phyloP scores from a whole-genome alignment of 2,113 vertebrate genomes.

The Perognathus longimembris region DNA sequence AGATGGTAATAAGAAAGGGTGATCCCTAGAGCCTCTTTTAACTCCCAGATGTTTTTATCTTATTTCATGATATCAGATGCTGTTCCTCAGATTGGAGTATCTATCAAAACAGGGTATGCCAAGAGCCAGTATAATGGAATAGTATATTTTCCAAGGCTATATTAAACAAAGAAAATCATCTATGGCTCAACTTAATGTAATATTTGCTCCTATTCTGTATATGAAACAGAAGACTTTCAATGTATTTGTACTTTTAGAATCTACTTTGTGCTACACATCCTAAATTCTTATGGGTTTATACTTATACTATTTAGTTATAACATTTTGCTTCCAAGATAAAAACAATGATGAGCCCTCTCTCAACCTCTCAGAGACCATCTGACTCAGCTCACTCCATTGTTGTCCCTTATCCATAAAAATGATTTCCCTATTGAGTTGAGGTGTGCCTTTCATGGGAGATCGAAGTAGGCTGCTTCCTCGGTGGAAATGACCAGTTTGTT shows the following conservation, averaged over 20 bases:
- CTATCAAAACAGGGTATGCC: neutral
- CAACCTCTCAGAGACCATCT: neutral
- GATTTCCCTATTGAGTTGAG: neutral
- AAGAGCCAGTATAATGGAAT: neutral
- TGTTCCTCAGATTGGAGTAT: neutral
- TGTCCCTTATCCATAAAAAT: slow-evolving; percentile 29
- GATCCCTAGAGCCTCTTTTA: slow-evolving; percentile 32
- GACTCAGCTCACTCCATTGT: neutral
- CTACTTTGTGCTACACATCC: neutral
- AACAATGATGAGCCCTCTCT: neutral
- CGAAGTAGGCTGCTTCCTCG: slow-evolving; percentile 7
- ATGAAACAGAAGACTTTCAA: neutral
- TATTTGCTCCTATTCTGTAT: neutral
- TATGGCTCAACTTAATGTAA: neutral
- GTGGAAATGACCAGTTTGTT: neutral
- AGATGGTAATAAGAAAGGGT: neutral
- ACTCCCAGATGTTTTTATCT: neutral
- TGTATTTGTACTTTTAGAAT: neutral
- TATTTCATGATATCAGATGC: neutral
- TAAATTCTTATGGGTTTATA: neutral
- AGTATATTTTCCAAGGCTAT: neutral
- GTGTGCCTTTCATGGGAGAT: neutral
- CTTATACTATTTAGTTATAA: neutral
- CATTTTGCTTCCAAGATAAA: neutral
- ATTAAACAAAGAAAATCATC: neutral